A percentile compares a stretch with the other conserved stretches of the same genome.
These are phyloP conservation scores for Nanorana parkeri DNA, from an alignment of 2,113 vertebrate species.

Conservation along the genomic window DNA sequence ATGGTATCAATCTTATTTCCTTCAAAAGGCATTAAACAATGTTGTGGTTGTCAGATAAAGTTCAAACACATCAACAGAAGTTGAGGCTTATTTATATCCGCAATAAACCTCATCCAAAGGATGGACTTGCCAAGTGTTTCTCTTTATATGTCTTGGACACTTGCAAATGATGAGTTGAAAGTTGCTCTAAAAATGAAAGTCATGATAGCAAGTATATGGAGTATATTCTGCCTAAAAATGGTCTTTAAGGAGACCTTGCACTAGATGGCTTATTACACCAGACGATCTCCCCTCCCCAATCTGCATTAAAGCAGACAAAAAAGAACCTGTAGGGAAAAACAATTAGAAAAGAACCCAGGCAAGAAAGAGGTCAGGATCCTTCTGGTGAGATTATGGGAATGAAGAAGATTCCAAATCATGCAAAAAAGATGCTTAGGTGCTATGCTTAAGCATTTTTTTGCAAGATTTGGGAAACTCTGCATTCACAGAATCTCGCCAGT, in stretches of 20 bases:
- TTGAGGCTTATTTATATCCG: conserved; percentile 36
- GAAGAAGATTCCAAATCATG: no score
- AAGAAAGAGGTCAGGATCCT: no score
- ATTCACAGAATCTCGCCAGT: no score
- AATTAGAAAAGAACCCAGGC: no score
- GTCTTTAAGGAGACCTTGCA: not conserved
- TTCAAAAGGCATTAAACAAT: conserved; percentile 35
- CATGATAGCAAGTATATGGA: conserved; percentile 18
- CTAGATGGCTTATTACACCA: no score
- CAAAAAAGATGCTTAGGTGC: no score
- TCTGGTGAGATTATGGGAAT: no score
- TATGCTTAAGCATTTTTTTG: no score
- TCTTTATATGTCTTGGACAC: conserved; percentile 57
- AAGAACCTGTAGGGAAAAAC: no score
- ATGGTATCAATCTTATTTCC: conserved; percentile 33
- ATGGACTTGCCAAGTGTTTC: conserved; percentile 51
- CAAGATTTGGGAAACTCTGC: no score
- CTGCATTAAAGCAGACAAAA: no score
- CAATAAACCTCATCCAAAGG: conserved; percentile 1
- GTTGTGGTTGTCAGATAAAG: conserved; percentile 11
- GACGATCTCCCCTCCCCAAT: no score
- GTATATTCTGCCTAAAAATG: not conserved
- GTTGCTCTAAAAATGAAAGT: conserved; percentile 67
- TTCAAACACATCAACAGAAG: not conserved
- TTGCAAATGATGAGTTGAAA: conserved; percentile 30